Conservation (phyloP, 2,113 vertebrate genomes). For the Perca schrenkii region DNA sequence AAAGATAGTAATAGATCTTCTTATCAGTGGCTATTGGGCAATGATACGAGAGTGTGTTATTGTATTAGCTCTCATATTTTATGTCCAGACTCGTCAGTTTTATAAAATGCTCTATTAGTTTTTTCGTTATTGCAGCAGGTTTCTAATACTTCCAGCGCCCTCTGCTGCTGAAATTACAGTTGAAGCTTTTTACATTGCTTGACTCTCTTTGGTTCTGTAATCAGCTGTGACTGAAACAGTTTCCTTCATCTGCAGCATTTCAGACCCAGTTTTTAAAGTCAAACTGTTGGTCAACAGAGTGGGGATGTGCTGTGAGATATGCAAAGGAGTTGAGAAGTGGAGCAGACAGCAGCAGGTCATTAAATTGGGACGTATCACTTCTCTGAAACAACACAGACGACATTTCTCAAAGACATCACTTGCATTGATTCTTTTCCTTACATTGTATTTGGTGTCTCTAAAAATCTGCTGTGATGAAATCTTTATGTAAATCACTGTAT, state of each 20-base stretch:
- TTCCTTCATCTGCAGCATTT: constrained; percentile 25
- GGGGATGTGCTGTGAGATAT: constrained; percentile 52
- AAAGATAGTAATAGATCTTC: background rate
- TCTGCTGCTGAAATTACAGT: constrained; percentile 20
- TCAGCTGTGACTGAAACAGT: constrained; percentile 39
- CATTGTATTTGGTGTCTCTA: background rate
- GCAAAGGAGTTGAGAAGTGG: constrained; percentile 63
- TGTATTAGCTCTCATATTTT: background rate
- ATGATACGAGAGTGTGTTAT: background rate
- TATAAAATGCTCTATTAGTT: background rate
- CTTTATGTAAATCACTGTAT: background rate
- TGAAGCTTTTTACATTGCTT: background rate
- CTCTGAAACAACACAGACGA: constrained; percentile 31
- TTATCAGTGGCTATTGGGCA: background rate
- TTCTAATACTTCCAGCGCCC: background rate
- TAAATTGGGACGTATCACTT: constrained; percentile 61
- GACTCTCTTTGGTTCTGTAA: constrained; percentile 7
- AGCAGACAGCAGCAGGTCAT: constrained; percentile 68
- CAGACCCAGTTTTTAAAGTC: constrained; percentile 56
- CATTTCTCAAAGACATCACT: constrained; percentile 18
- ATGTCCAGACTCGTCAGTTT: background rate
- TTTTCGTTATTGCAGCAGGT: background rate
- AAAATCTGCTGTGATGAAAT: background rate
- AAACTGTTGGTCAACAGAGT: constrained; percentile 50
- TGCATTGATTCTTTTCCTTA: background rate